These are phyloP conservation scores for Aptenodytes patagonicus DNA, from an alignment of 2,113 vertebrate species.

Conservation along the genomic window DNA sequence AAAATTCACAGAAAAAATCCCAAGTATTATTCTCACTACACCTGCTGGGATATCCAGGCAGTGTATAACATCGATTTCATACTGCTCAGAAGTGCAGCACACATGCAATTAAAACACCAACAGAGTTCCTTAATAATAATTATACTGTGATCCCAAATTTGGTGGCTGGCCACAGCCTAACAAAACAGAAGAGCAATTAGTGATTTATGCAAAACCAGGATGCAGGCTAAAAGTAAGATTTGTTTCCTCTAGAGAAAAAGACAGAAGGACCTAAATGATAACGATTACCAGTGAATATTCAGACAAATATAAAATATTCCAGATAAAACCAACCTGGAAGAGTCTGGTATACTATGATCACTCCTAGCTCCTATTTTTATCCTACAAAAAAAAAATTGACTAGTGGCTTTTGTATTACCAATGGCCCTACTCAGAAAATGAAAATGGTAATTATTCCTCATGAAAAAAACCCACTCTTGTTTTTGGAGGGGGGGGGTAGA, in stretches of 20 bases:
- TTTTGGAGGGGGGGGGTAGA: fast-evolving
- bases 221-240: neutral
- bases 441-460: neutral
- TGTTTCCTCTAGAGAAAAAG: conserved; percentile 24
- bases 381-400: fast-evolving
- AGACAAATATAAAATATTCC: neutral
- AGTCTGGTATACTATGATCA: neutral
- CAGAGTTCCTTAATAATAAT: neutral
- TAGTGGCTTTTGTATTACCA: neutral
- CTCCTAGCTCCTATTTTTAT: neutral
- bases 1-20: neutral
- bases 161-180: neutral
- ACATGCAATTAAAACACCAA: neutral
- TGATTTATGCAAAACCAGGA: neutral
- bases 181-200: conserved; percentile 17
- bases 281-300: neutral
- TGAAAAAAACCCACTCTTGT: neutral
- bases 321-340: neutral
- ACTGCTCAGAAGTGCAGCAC: neutral
- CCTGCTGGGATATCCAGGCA: neutral
- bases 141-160: neutral
- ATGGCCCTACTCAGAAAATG: neutral
- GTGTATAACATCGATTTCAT: neutral
- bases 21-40: neutral
- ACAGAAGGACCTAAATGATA: neutral